Percentiles rank a stretch among this genome's conserved stretches.
These are phyloP conservation scores for Lordiphosa stackelbergi DNA, from an alignment of 1,140 invertebrate species.

Conservation along the genomic window DNA sequence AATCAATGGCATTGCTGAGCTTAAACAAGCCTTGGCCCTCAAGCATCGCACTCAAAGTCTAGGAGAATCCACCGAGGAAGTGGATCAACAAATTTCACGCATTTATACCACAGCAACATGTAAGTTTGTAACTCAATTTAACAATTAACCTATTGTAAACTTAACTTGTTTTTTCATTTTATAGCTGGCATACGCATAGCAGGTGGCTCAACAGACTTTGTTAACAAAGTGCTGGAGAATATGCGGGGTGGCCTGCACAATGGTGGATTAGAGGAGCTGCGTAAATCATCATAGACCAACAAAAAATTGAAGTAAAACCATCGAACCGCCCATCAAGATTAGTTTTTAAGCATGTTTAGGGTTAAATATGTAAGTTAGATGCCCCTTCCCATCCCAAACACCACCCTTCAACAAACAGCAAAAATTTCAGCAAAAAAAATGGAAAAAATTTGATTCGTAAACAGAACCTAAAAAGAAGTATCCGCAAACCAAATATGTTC, in stretches of 20 bases:
- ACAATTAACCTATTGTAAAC: not conserved
- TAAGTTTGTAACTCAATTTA: conserved; percentile 76
- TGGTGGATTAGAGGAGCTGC: conserved; percentile 82
- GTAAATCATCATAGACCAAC: conserved; percentile 62
- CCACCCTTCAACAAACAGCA: conserved; percentile 14
- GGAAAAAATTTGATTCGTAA: not conserved
- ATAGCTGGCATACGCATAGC: conserved; percentile 85
- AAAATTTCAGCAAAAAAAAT: conserved; percentile 12
- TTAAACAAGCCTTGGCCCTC: conserved; percentile 81
- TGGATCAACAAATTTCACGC: conserved; percentile 83
- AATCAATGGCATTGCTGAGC: conserved; percentile 82
- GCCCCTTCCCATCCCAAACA: not conserved
- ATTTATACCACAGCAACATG: conserved; percentile 82
- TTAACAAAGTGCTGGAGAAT: conserved; percentile 90
- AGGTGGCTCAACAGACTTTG: conserved; percentile 90
- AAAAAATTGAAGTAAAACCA: conserved; percentile 23
- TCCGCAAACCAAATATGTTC: conserved; percentile 36
- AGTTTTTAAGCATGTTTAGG: conserved; percentile 35
- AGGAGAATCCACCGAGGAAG: conserved; percentile 80
- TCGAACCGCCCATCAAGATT: conserved; percentile 62
- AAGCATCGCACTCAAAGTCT: conserved; percentile 80
- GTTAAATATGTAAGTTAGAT: conserved; percentile 6
- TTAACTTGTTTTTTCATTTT: too few species aligned
- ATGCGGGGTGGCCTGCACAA: conserved; percentile 82
- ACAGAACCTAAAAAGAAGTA: conserved; percentile 2